Evolutionary conservation across 1,140 invertebrate species (phyloP).

Genomic region (Drosophila neocordata): DNA sequence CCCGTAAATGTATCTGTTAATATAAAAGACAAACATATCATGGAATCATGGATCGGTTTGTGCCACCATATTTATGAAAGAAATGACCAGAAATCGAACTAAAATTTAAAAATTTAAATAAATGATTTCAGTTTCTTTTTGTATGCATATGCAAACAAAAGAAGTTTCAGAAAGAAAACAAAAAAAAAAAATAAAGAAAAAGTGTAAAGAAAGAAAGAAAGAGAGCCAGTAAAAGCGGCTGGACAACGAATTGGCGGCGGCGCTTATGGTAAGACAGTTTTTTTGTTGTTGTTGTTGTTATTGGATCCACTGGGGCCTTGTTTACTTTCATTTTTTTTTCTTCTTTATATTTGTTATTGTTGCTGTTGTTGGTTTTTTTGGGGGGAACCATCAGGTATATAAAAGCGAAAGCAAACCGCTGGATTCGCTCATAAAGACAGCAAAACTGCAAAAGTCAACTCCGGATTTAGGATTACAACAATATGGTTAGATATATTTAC

Average conservation of each 20-base stretch:
- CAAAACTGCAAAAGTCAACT: slow-evolving; percentile 76
- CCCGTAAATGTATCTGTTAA: slow-evolving; percentile 51
- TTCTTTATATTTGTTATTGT: slow-evolving; percentile 29
- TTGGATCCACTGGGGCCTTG: slow-evolving; percentile 35
- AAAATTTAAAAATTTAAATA: slow-evolving; percentile 65
- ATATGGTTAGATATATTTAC: slow-evolving; percentile 64
- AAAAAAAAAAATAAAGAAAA: slow-evolving; percentile 48
- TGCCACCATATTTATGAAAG: slow-evolving; percentile 62
- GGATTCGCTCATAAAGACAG: slow-evolving; percentile 78
- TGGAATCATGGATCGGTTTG: background rate
- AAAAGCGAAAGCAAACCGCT: slow-evolving; percentile 76
- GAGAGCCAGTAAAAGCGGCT: slow-evolving; percentile 62
- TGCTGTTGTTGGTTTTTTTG: background rate
- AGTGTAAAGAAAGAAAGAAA: slow-evolving; percentile 41
- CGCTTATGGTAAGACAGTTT: slow-evolving; percentile 25
- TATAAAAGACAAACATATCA: slow-evolving; percentile 49
- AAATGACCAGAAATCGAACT: slow-evolving; percentile 54
- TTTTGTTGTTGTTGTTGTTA: no score
- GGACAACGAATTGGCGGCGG: slow-evolving; percentile 27
- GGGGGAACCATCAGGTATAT: slow-evolving; percentile 39
- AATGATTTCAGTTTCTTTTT: slow-evolving; percentile 77
- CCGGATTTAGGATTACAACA: slow-evolving; percentile 38
- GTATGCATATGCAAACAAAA: slow-evolving; percentile 7
- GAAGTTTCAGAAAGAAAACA: slow-evolving; percentile 46
- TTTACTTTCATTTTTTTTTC: slow-evolving; percentile 70